phyloP scores from a whole-genome alignment of 2,113 vertebrate species.

The Xerus inauris region DNA sequence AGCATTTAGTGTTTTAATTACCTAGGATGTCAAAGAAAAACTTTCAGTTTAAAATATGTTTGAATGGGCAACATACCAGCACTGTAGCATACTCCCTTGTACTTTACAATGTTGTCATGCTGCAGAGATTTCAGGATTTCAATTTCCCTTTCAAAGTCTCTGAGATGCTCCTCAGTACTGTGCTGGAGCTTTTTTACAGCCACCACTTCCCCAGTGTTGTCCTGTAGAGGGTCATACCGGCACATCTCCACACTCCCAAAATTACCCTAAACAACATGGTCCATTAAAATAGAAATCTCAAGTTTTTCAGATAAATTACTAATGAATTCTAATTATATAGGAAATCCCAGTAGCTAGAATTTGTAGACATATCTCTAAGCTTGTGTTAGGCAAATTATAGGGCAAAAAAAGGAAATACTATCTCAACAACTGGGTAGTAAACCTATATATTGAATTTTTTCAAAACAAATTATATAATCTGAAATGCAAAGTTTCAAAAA shows the following conservation, averaged over 20 bases:
- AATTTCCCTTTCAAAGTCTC: slow-evolving; percentile 98
- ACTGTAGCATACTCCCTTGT: slow-evolving; percentile 98
- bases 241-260: slow-evolving; percentile 99
- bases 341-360: slow-evolving; percentile 15
- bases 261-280: slow-evolving; percentile 90
- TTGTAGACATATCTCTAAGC: not conserved
- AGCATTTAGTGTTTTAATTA: not conserved
- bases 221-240: slow-evolving; percentile 96
- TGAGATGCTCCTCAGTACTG: slow-evolving; percentile 95
- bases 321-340: not conserved
- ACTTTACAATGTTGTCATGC: slow-evolving; percentile 98
- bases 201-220: slow-evolving; percentile 98
- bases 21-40: slow-evolving; percentile 2
- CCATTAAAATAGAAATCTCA: slow-evolving; percentile 7
- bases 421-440: not conserved
- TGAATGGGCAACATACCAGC: slow-evolving; percentile 89
- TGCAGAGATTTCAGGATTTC: slow-evolving; percentile 98
- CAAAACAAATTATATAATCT: slow-evolving; percentile 37
- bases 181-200: slow-evolving; percentile 99
- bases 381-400: slow-evolving; percentile 38
- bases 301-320: slow-evolving; percentile 26
- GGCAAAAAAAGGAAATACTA: slow-evolving; percentile 48
- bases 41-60: not conserved
- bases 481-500: slow-evolving; percentile 56
- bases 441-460: slow-evolving; percentile 44